A percentile compares a stretch with the other conserved stretches of the same genome.
Conservation (phyloP, 2,888 invertebrate genomes). For the Drosophila antonietae region DNA sequence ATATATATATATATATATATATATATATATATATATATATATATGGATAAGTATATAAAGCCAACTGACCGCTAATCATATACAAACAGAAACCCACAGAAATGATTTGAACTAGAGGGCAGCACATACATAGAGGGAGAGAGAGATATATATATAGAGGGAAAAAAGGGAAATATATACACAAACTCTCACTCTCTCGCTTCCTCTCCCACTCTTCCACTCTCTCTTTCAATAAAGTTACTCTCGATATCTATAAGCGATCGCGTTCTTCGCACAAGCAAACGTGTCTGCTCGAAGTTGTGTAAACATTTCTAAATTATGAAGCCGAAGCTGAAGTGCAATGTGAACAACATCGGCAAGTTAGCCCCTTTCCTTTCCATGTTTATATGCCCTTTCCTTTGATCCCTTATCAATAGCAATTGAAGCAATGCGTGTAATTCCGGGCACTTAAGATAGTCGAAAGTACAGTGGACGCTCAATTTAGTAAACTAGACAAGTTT, state of each 20-base stretch:
- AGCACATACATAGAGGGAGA: neutral
- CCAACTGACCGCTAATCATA: conserved; percentile 38
- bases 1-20: neutral
- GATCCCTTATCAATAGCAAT: conserved; percentile 31
- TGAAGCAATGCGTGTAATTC: conserved; percentile 24
- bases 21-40: neutral
- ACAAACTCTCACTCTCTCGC: neutral
- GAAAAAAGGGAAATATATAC: neutral
- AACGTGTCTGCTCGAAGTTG: conserved; percentile 25
- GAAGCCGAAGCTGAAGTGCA: neutral
- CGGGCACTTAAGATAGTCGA: conserved; percentile 10
- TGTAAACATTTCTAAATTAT: conserved; percentile 30
- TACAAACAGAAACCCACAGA: conserved; percentile 7
- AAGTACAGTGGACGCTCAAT: conserved; percentile 6
- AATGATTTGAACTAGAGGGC: neutral
- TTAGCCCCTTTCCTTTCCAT: neutral
- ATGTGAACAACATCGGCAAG: neutral
- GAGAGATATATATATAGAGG: neutral
- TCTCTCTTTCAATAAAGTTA: neutral
- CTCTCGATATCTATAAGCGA: conserved; percentile 50
- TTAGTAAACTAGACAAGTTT: neutral
- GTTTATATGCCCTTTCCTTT: neutral
- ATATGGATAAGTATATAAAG: neutral
- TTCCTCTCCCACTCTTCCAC: neutral
- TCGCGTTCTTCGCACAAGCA: conserved; percentile 53